These are phyloP conservation scores for Drosophila pseudoananassae DNA, from an alignment of 1,140 invertebrate genomes.

Conservation along the genomic window DNA sequence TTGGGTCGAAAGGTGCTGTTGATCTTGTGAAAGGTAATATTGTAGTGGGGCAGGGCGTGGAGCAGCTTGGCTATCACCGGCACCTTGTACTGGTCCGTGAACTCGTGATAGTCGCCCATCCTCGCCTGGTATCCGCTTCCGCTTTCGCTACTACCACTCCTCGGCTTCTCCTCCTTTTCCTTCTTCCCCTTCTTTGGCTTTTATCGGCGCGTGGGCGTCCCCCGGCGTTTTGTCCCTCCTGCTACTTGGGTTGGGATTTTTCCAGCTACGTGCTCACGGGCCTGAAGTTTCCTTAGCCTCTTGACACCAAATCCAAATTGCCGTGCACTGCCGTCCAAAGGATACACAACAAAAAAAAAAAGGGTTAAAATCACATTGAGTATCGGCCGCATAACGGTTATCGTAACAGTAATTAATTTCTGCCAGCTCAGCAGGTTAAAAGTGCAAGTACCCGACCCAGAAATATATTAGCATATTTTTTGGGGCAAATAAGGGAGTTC, in stretches of 20 bases:
- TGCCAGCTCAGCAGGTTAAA: neutral
- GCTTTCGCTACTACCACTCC: neutral
- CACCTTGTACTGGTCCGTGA: conserved; percentile 90
- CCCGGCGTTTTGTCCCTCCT: conserved; percentile 8
- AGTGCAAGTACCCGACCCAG: neutral
- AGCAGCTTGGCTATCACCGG: conserved; percentile 93
- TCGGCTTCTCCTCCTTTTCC: neutral
- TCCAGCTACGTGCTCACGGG: conserved; percentile 65
- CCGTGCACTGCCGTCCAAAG: conserved; percentile 48
- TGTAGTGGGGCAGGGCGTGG: conserved; percentile 93
- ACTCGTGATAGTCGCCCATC: conserved; percentile 83
- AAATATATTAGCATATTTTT: neutral
- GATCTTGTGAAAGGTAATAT: conserved; percentile 93
- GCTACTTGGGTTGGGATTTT: conserved; percentile 3
- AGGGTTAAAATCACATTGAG: conserved; percentile 29
- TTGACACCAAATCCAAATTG: conserved; percentile 80
- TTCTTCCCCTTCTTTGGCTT: neutral
- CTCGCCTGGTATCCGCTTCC: conserved; percentile 27
- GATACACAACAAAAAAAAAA: conserved; percentile 1
- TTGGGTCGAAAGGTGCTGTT: conserved; percentile 96
- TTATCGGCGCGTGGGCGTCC: neutral
- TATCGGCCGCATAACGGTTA: neutral
- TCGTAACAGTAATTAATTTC: conserved; percentile 7
- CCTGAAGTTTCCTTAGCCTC: conserved; percentile 70
- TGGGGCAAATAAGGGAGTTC: neutral